These are phyloP conservation scores for Enteromius mattozi DNA, from an alignment of 2,797 vertebrate genomes.

Conservation along the genomic window DNA sequence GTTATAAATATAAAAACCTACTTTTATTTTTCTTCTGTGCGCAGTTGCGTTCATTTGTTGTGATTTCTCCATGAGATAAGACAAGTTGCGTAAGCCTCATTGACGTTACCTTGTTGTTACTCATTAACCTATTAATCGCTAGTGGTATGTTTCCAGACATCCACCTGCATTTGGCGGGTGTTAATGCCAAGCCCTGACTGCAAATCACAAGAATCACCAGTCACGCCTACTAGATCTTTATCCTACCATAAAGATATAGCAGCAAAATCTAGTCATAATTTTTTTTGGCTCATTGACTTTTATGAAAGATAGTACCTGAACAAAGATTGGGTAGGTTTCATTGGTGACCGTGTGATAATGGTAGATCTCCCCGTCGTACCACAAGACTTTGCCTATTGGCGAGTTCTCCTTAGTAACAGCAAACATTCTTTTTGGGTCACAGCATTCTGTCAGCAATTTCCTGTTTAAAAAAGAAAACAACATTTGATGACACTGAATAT, in stretches of 20 bases:
- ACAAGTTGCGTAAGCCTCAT: no score
- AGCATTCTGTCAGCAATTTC: constrained; percentile 90
- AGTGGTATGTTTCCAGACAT: no score
- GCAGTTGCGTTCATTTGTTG: no score
- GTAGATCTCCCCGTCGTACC: constrained; percentile 95
- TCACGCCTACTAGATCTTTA: background rate
- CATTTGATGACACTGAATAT: background rate
- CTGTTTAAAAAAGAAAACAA: constrained; percentile 57
- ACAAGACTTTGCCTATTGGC: constrained; percentile 90
- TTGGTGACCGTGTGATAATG: constrained; percentile 93
- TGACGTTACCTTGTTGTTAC: no score
- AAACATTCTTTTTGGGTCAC: constrained; percentile 86
- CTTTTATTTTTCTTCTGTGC: no score
- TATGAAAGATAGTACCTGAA: constrained; percentile 78
- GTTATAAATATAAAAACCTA: no score
- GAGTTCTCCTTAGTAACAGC: constrained; percentile 93
- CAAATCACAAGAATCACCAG: background rate
- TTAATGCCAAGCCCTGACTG: no score
- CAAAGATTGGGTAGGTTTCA: constrained; percentile 87
- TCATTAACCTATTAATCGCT: no score
- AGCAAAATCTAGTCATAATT: background rate
- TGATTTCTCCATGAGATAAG: no score
- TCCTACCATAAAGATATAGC: background rate
- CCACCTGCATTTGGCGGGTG: no score
- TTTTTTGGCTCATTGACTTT: background rate